A percentile compares a stretch with the other conserved stretches of the same genome.
Evolutionary conservation across 1,140 invertebrate genomes (phyloP).

Genomic region (Proales similis): DNA sequence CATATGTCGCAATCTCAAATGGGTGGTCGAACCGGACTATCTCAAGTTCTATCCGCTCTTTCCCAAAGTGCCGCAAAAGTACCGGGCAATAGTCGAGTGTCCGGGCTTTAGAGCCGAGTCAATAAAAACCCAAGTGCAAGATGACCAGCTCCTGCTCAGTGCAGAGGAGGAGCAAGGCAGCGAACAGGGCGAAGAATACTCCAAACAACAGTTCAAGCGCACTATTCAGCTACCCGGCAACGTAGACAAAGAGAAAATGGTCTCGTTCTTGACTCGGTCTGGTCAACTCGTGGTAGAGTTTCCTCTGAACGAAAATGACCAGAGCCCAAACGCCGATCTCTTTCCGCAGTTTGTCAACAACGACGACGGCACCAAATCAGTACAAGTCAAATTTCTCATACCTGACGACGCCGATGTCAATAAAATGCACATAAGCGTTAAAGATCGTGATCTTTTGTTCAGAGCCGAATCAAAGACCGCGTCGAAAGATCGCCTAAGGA

Average conservation of each 20-base stretch:
- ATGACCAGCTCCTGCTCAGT: slow-evolving; percentile 17
- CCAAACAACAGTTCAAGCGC: slow-evolving; percentile 18
- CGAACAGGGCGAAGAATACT: slow-evolving; percentile 10
- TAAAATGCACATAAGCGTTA: slow-evolving; percentile 24
- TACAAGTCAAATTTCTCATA: slow-evolving; percentile 6
- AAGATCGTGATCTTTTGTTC: slow-evolving; percentile 31
- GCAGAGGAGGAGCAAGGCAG: slow-evolving; percentile 16
- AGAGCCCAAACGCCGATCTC: slow-evolving; percentile 27
- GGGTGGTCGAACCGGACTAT: slow-evolving; percentile 25
- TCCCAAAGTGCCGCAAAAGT: slow-evolving; percentile 36
- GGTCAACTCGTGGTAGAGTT: slow-evolving; percentile 18
- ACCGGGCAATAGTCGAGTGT: slow-evolving; percentile 19
- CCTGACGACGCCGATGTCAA: slow-evolving; percentile 22
- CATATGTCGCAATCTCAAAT: slow-evolving; percentile 19
- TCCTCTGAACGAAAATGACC: slow-evolving; percentile 16
- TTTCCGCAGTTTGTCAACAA: slow-evolving; percentile 10
- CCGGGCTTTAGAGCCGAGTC: slow-evolving; percentile 1
- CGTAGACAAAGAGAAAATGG: slow-evolving; percentile 24
- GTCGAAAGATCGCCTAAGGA: slow-evolving; percentile 7
- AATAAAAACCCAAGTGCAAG: slow-evolving; percentile 6
- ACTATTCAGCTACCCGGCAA: slow-evolving; percentile 3
- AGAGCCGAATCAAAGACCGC: slow-evolving; percentile 21
- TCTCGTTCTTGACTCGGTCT: slow-evolving; percentile 13
- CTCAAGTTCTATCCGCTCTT: slow-evolving; percentile 30
- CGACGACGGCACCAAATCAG: not conserved